Conservation (phyloP, 2,113 vertebrate genomes). For the Oreochromis niloticus region DNA sequence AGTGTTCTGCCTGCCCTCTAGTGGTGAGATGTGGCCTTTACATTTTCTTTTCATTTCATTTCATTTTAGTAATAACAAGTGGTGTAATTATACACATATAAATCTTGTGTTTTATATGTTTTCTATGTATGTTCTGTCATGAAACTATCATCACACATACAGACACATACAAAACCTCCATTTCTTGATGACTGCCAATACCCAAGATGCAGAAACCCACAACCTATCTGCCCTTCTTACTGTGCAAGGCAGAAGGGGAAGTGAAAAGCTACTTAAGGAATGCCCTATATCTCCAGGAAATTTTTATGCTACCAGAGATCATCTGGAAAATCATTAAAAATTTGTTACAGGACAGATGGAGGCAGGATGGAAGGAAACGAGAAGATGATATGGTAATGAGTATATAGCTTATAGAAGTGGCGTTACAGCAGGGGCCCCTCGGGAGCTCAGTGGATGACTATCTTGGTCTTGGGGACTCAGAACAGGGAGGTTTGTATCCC, state of each 20-base stretch:
- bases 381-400: background rate
- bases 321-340: background rate
- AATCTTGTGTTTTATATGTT: background rate
- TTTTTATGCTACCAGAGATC: background rate
- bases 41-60: background rate
- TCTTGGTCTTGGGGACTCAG: background rate
- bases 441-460: background rate
- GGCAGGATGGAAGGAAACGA: background rate
- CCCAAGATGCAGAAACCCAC: background rate
- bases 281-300: background rate
- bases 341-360: background rate
- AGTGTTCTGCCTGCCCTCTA: constrained; percentile 33
- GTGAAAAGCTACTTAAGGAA: background rate
- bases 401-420: background rate
- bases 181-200: background rate
- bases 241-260: background rate
- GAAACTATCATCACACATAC: background rate
- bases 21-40: constrained; percentile 5
- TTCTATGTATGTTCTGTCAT: background rate
- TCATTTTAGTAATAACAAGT: background rate
- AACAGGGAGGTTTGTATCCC: background rate
- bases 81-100: background rate
- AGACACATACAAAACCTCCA: background rate
- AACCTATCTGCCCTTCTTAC: background rate
- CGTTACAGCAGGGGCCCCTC: background rate